phyloP scores from a whole-genome alignment of 2,888 invertebrate genomes.

The Suillia variegata region DNA sequence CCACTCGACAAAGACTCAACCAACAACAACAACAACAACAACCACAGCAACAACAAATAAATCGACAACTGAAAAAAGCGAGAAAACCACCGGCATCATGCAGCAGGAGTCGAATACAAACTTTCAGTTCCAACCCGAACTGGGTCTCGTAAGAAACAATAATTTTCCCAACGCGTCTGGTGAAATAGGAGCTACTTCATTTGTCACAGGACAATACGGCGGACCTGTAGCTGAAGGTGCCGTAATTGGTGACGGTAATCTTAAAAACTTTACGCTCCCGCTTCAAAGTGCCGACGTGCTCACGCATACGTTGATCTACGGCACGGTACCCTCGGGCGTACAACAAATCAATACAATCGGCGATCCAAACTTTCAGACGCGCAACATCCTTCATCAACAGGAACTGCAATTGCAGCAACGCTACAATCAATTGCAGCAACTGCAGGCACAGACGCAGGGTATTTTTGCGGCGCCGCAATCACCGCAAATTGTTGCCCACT shows the following conservation, averaged over 20 bases:
- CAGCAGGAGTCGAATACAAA: conserved; percentile 60
- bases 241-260: conserved; percentile 16
- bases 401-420: conserved; percentile 58
- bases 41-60: conserved; percentile 22
- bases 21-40: no score
- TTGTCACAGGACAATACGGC: no score
- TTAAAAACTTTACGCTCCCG: conserved; percentile 29
- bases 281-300: conserved; percentile 48
- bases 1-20: no score
- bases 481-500: conserved; percentile 26
- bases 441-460: conserved; percentile 57
- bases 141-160: conserved; percentile 59
- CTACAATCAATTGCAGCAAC: conserved; percentile 57
- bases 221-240: conserved; percentile 7
- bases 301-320: conserved; percentile 57
- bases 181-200: no score
- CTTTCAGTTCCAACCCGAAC: conserved; percentile 60
- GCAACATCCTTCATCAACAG: conserved; percentile 56
- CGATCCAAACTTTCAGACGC: conserved; percentile 51
- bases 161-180: conserved; percentile 25
- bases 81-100: conserved; percentile 53
- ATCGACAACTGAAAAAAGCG: conserved; percentile 1
- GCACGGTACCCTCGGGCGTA: conserved; percentile 52
- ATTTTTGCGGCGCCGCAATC: conserved; percentile 44
- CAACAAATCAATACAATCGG: conserved; percentile 49